Conservation (phyloP, 2,113 vertebrate genomes). For the Martes martes region DNA sequence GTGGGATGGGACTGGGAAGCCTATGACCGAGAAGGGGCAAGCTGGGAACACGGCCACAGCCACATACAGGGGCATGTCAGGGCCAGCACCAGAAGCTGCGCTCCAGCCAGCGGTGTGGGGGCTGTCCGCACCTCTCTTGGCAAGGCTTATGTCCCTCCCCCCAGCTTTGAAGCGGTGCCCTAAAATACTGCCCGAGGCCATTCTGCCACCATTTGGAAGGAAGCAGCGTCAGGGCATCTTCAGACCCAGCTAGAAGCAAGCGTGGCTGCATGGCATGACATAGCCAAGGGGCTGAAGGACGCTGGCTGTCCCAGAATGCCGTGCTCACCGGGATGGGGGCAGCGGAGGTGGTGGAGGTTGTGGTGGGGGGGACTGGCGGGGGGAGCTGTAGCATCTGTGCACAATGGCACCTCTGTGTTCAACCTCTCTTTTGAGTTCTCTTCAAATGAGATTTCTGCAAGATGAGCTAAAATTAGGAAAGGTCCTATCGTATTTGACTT, state of each 20-base stretch:
- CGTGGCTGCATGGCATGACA: not conserved
- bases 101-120: not conserved
- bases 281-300: not conserved
- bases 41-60: not conserved
- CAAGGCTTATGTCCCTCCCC: not conserved
- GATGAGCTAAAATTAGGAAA: not conserved
- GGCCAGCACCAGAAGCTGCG: not conserved
- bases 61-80: fast-evolving
- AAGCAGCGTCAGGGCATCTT: not conserved
- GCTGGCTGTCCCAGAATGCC: not conserved
- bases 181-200: not conserved
- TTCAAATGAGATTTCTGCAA: not conserved
- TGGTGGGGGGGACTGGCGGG: too few species aligned
- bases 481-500: not conserved
- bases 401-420: not conserved
- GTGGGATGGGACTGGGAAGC: not conserved
- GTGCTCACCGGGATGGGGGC: not conserved
- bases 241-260: not conserved
- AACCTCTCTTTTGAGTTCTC: not conserved
- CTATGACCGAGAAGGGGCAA: fast-evolving
- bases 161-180: not conserved
- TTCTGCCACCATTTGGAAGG: not conserved
- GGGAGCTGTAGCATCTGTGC: not conserved
- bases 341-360: too few species aligned
- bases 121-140: not conserved